Base-by-base conservation (phyloP, 2,888 invertebrate genomes). In the Drosophila barbarae region DNA sequence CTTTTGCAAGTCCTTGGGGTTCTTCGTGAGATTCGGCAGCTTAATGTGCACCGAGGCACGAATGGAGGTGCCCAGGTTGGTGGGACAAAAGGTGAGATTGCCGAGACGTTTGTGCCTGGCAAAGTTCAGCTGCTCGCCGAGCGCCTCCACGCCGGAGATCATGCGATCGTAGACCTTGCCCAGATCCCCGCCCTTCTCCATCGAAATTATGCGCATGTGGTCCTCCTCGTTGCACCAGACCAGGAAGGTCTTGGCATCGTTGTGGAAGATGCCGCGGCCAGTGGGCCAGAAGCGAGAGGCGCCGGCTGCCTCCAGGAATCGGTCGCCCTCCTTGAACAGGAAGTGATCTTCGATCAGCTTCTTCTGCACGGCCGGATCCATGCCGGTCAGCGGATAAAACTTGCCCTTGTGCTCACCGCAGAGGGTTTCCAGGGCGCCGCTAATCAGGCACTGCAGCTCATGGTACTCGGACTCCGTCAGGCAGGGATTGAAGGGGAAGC, bases 181-280 rank as follows among this genome's bases (percentile, higher is more conserved):
- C 88, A 97, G 92, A 90, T 98, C 96, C 86, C 97, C 97, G 73
- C 97, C 98, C 94, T 94, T 95, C 91, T 98, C 97, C 98, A 98
- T 98, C 87, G 98, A 97, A 90, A 98, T 98, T 86, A 98, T 94
- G 84, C 98, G 95, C 86, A 98, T 93, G 90, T 98, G 98, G 92
- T 98, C 98, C 90, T 98, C 98, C 90, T 98, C 98, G 89, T 98
- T 98, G 92, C 95, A 95, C 98, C 98, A 98, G 72, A 98, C 95
- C 89, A 97, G 92, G 94, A 98, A 98, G 79, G 96, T 97, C 91
- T 97, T 97, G 90, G 93, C 93, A 87, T 96, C 95, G 89, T 98
- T 98, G 92, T 96, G 95, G 93, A 93, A 98, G 91, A 99, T 98
- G 89, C 98, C 98, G 89, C 98, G 95, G 63, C 98, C 98, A 75